Base-by-base conservation (phyloP, 1,140 invertebrate species). In the Scaptomyza hsui region DNA sequence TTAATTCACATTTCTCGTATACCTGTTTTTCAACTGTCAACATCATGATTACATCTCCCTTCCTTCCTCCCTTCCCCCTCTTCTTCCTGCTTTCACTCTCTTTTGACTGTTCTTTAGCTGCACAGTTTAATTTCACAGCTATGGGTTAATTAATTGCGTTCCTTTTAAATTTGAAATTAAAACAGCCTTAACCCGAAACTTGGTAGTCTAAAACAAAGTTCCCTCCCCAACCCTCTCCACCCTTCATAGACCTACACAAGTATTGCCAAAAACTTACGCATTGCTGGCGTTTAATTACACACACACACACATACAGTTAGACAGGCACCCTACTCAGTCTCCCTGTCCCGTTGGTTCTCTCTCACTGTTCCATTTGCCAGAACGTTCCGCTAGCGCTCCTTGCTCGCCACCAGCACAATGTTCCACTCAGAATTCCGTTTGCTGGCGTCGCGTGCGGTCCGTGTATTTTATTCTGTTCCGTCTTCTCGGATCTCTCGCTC, bases 81-180 rank as follows among this genome's bases (percentile, higher is more conserved):
- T 1, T 24, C 3, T 24, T 24, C 24, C 3, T 5, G 6, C 24
- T 5, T 24, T 24, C 6, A 1, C 18, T n/a, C 12, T 0, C 1
- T 10, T 48, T 15, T 42, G 4, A n/a, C 12, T 26, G 4, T 24
- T 18, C 21, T 53, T 24, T 32, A 21, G 24, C 16, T 21, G 42
- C 74, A 51, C 56, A 59, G 57, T 80, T 80, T 64, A 76, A 86
- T 71, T 68, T 70, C 64, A 59, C 60, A 71, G 64, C 78, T 81
- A 61, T 51, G 72, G 62, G 64, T 75, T 86, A 86, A 86, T 86
- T 88, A 86, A 86, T 86, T 85, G 81, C 72, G 60, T 75, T 81
- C 74, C 70, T 86, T 78, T 85, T 69, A 35, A 65, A 88, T 77
- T 81, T 63, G 71, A 81, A 86, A 86, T 86, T 88, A 86, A 86